Base-by-base conservation (phyloP, 1,140 invertebrate genomes). In the Chironomus tepperi region DNA sequence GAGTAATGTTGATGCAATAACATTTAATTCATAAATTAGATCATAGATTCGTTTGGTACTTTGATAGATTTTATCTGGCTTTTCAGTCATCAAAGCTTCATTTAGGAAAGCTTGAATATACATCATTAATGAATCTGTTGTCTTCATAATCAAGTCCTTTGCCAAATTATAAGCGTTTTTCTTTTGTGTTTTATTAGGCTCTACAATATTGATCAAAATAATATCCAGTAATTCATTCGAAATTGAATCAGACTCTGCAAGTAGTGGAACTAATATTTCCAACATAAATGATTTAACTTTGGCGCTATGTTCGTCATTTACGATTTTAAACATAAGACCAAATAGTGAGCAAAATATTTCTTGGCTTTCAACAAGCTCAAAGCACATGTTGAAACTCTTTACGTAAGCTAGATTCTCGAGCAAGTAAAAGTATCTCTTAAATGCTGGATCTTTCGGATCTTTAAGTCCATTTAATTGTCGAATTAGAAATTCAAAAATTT, bases 361-460 rank as follows among this genome's bases (percentile, higher is more conserved):
- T 83, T 98, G 95, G 79, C 93, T 97, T 82, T 98, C 96, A 83
- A 98, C 96, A 57, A 98, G 83, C 81, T 99, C 97, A 82, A 98
- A 96, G 83, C 97, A 98, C 91, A 99, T 98, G 83, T 98, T 98
- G 83, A 99, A 99, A 0, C 96, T 97, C 82, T 99, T 99, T 19
- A 98, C 96, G 84, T 97, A 98, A 9, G 96, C 96, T 76, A 99
- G 86, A 84, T 98, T 99, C 86, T 98, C 93, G 75, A 96, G 84
- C 70, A 94, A 85, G 84, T 99, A 99, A 84, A 98, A 98, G 82
- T 98, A 99, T 77, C 97, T 87, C 83, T 98, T 99, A 82, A 98
- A 99, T 2, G 96, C 95, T 21, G 96, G 94, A 85, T 98, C 94
- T 83, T 98, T 97, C 0, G 96, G 95, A 85, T 98, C 96, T 81